Conservation (phyloP, 2,113 vertebrate species). For the Coptodon bakossiorum region DNA sequence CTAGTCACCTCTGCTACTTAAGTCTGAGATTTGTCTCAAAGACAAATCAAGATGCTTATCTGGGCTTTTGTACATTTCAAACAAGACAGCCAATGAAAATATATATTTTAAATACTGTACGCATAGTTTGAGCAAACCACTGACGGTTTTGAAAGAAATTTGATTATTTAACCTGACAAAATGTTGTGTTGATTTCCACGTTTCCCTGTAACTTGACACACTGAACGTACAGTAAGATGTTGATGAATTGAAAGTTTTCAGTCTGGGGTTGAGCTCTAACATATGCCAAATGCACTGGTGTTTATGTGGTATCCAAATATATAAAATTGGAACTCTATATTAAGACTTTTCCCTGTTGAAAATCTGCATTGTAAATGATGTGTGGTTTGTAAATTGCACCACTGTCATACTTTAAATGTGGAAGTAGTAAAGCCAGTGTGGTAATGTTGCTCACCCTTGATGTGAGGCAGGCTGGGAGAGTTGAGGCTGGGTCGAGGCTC, state of each 20-base stretch:
- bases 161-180: conserved; percentile 60
- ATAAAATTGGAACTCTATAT: background rate
- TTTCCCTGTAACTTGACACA: conserved; percentile 31
- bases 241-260: conserved; percentile 22
- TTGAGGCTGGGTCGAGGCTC: conserved; percentile 1
- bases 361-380: conserved; percentile 10
- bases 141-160: conserved; percentile 41
- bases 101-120: conserved; percentile 28
- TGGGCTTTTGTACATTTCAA: conserved; percentile 24
- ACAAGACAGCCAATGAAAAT: conserved; percentile 46
- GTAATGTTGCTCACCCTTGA: background rate
- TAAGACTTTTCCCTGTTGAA: background rate
- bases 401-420: conserved; percentile 11
- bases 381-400: background rate
- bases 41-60: conserved; percentile 62
- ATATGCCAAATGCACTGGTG: background rate
- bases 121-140: conserved; percentile 26
- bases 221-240: background rate
- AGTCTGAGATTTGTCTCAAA: conserved; percentile 50
- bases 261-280: background rate
- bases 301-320: conserved; percentile 25
- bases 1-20: background rate
- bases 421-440: background rate
- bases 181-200: conserved; percentile 36
- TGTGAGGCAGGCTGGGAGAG: background rate